These are phyloP conservation scores for Aythya baeri DNA, from an alignment of 2,113 vertebrate species.

Conservation along the genomic window DNA sequence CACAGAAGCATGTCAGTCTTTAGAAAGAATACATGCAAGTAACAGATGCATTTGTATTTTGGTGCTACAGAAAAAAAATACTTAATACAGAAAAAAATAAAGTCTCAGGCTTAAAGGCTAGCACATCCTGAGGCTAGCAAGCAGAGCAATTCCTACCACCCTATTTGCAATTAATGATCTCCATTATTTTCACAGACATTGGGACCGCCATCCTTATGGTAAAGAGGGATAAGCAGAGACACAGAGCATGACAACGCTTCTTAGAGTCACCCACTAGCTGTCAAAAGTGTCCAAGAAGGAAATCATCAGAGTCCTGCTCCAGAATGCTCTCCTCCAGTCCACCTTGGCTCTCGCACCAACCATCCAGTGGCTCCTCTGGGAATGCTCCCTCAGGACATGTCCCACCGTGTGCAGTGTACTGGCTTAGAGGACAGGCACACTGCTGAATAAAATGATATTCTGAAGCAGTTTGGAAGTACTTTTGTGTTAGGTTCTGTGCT, in stretches of 20 bases:
- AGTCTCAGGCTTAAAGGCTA: neutral
- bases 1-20: neutral
- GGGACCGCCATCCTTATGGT: rapidly evolving
- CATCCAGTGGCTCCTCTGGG: neutral
- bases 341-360: neutral
- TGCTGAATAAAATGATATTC: neutral
- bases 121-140: neutral
- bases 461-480: neutral
- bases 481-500: neutral
- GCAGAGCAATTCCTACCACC: neutral
- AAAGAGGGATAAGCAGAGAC: neutral
- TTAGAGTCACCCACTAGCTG: neutral
- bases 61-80: neutral
- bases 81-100: neutral
- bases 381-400: neutral
- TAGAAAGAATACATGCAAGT: neutral
- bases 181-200: neutral
- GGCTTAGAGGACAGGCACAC: neutral
- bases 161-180: neutral
- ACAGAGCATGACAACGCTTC: neutral
- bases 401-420: rapidly evolving
- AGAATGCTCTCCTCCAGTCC: neutral
- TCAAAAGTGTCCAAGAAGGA: neutral
- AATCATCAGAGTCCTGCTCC: neutral
- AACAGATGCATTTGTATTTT: neutral